Conservation (phyloP, 2,888 invertebrate species). For the Tiliacea aurago region DNA sequence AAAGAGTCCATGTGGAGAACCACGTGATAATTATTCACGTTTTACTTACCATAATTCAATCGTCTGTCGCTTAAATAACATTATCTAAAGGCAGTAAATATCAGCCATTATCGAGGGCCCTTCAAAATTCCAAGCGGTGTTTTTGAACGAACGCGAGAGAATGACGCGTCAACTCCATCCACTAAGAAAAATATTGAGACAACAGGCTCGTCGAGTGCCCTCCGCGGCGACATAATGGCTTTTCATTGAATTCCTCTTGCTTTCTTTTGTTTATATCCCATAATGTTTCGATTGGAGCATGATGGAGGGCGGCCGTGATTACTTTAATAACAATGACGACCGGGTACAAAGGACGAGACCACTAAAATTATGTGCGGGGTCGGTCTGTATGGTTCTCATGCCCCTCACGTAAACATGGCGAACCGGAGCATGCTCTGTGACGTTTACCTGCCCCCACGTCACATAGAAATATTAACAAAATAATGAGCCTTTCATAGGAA, state of each 20-base stretch:
- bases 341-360: constrained; percentile 86
- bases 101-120: constrained; percentile 88
- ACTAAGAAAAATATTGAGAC: constrained; percentile 90
- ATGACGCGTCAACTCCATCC: constrained; percentile 88
- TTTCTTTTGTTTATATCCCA: constrained; percentile 90
- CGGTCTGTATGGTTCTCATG: constrained; percentile 85
- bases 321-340: constrained; percentile 90
- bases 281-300: constrained; percentile 89
- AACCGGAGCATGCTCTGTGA: constrained; percentile 74
- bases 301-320: constrained; percentile 89
- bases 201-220: constrained; percentile 85
- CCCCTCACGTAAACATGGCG: constrained; percentile 83
- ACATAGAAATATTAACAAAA: constrained; percentile 85
- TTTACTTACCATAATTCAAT: constrained; percentile 84
- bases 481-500: constrained; percentile 86
- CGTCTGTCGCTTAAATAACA: constrained; percentile 83
- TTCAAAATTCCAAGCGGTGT: constrained; percentile 88
- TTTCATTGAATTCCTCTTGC: constrained; percentile 89
- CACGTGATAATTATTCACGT: constrained; percentile 79
- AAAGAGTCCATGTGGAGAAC: constrained; percentile 57
- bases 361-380: constrained; percentile 88
- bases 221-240: constrained; percentile 89
- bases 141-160: constrained; percentile 85
- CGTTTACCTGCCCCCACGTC: constrained; percentile 81
- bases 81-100: constrained; percentile 89